Conservation (phyloP, 2,797 vertebrate genomes). For the Myotis findleyi region DNA sequence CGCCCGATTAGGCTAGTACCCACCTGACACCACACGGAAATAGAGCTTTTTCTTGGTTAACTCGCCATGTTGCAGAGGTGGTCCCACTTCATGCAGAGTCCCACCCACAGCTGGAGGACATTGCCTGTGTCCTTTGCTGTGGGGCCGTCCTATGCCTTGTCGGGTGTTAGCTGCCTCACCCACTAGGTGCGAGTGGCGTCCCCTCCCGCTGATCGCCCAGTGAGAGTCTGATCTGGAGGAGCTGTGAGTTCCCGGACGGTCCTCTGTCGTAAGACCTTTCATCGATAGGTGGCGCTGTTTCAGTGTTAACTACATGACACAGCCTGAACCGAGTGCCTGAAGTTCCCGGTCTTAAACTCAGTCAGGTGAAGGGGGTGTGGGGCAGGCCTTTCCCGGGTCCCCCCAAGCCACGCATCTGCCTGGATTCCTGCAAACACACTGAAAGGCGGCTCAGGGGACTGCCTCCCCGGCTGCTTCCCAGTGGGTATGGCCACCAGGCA, state of each 20-base stretch:
- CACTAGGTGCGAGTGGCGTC: not conserved
- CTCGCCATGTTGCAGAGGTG: not conserved
- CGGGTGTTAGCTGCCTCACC: no score
- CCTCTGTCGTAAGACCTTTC: not conserved
- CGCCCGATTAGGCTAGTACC: not conserved
- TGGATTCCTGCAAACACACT: not conserved
- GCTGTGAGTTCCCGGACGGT: not conserved
- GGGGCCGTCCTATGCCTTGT: fast-evolving
- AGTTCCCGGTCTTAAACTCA: not conserved
- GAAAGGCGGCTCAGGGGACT: fast-evolving
- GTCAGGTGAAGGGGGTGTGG: not conserved
- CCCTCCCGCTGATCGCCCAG: fast-evolving
- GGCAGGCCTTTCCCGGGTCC: not conserved
- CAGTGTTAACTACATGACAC: not conserved
- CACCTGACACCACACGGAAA: not conserved
- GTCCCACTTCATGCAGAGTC: not conserved
- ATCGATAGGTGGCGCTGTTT: not conserved
- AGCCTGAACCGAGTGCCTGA: not conserved
- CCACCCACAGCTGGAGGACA: fast-evolving
- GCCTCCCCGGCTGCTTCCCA: fast-evolving
- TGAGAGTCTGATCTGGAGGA: not conserved
- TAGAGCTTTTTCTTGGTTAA: not conserved
- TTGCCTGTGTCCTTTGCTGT: not conserved
- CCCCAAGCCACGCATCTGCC: not conserved
- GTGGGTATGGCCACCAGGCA: not conserved